phyloP scores from a whole-genome alignment of 1,140 invertebrate genomes.

The Musca vetustissima region DNA sequence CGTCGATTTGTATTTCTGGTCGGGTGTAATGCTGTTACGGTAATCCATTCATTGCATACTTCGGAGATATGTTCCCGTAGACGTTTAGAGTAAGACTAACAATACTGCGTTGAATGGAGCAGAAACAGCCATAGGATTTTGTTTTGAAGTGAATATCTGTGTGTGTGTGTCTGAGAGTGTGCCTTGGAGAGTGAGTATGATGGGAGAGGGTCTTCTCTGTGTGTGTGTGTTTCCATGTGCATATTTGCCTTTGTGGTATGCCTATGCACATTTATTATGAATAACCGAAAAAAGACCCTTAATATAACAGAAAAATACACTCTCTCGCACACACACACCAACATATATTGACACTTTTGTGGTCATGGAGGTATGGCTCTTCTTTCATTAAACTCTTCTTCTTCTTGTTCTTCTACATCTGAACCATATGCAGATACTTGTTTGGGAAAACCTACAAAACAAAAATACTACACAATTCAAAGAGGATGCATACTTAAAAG shows the following conservation, averaged over 20 bases:
- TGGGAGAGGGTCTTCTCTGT: neutral
- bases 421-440: too few relatives aligned
- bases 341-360: too few relatives aligned
- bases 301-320: too few relatives aligned
- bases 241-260: neutral
- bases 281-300: too few relatives aligned
- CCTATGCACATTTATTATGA: neutral
- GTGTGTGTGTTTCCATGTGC: neutral
- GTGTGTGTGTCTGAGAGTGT: neutral
- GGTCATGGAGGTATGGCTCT: too few relatives aligned
- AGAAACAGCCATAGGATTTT: conserved; percentile 19
- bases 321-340: too few relatives aligned
- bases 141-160: neutral
- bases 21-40: neutral
- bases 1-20: too few relatives aligned
- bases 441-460: too few relatives aligned
- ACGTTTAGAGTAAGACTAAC: conserved; percentile 14
- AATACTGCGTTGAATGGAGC: neutral
- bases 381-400: too few relatives aligned
- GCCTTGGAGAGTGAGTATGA: neutral
- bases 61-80: neutral
- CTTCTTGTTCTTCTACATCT: too few relatives aligned
- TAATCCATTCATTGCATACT: neutral
- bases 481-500: too few relatives aligned
- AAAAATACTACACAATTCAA: too few relatives aligned